phyloP scores from a whole-genome alignment of 2,888 invertebrate genomes.

The Melieria crassipennis region DNA sequence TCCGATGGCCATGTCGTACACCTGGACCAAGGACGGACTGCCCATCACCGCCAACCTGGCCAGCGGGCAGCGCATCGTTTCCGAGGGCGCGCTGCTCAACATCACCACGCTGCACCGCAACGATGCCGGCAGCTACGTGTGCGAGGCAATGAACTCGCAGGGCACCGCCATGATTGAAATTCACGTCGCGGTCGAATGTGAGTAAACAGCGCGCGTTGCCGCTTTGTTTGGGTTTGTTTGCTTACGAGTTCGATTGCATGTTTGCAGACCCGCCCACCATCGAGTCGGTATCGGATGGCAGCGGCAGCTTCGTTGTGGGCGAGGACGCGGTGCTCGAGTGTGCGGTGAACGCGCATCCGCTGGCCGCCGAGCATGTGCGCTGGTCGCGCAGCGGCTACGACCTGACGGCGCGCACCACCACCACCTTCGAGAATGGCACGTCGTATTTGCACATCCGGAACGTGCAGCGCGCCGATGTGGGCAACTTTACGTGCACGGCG shows the following conservation, averaged over 20 bases:
- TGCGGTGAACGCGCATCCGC: constrained; percentile 56
- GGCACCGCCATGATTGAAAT: constrained; percentile 60
- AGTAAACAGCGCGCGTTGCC: constrained; percentile 41
- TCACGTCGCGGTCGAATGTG: constrained; percentile 59
- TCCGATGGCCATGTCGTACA: constrained; percentile 61
- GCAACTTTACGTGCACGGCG: constrained; percentile 60
- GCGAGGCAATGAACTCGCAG: constrained; percentile 61
- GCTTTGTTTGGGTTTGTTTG: not conserved
- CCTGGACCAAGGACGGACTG: constrained; percentile 62
- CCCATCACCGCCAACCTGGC: constrained; percentile 57
- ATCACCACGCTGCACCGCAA: constrained; percentile 58
- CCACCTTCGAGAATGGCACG: constrained; percentile 57
- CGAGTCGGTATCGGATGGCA: constrained; percentile 56
- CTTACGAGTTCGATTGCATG: not conserved
- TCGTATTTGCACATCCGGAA: constrained; percentile 57
- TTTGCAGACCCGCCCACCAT: constrained; percentile 56
- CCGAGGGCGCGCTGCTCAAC: constrained; percentile 58
- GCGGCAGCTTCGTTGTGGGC: constrained; percentile 54
- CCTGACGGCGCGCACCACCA: constrained; percentile 54
- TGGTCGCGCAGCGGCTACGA: constrained; percentile 61
- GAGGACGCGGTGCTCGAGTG: constrained; percentile 59
- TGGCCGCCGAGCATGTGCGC: constrained; percentile 57
- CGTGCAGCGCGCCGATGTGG: constrained; percentile 59
- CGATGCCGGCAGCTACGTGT: constrained; percentile 60
- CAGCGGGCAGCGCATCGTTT: constrained; percentile 56